Base-by-base conservation (phyloP, 1,140 invertebrate species). In the Oscheius sp. region DNA sequence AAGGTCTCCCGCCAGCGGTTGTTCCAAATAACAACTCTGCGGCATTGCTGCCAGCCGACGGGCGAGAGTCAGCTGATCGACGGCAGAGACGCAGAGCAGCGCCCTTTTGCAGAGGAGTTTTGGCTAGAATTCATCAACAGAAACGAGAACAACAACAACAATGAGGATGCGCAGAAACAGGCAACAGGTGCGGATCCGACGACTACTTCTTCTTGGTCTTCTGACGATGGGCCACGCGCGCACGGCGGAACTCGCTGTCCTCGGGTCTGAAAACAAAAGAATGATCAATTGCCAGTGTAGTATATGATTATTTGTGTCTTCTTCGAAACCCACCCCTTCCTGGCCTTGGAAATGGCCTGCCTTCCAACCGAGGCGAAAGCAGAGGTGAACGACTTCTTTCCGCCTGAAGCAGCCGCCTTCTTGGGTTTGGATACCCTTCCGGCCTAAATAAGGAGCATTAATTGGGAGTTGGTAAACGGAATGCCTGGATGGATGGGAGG, bases 161-260 rank as follows among this genome's bases (percentile, higher is more conserved):
- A 23, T n/a, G n/a, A n/a, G n/a, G n/a, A n/a, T n/a, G n/a, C n/a
- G n/a, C n/a, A n/a, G n/a, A n/a, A n/a, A n/a, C n/a, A 55, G 49
- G 28, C 23, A 55, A 55, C 49, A 55, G 28, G 7, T 55, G 4
- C n/a, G n/a, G n/a, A 13, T 55, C 15, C 7, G 4, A 20, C 7
- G n/a, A 42, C 28, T 55, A 7, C 49, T 55, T 7, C 23, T 62
- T 66, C 18, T 73, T 61, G 31, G 71, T 73, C 34, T 73, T 73
- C 36, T 66, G 45, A 28, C 62, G 62, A 59, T 73, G 71, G 42
- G 71, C 62, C 1, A 65, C 62, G 61, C 63, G 71, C 55, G 81
- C 79, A 29, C 77, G 73, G 28, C 68, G 77, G 75, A 81, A 81
- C 32, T 81, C 72, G 52, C 52, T 61, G 31, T 81, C 80, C 49